Percentiles rank a stretch among this genome's conserved stretches.
These are phyloP conservation scores for Bombus soroeensis DNA, from an alignment of 1,140 invertebrate species.

Conservation along the genomic window DNA sequence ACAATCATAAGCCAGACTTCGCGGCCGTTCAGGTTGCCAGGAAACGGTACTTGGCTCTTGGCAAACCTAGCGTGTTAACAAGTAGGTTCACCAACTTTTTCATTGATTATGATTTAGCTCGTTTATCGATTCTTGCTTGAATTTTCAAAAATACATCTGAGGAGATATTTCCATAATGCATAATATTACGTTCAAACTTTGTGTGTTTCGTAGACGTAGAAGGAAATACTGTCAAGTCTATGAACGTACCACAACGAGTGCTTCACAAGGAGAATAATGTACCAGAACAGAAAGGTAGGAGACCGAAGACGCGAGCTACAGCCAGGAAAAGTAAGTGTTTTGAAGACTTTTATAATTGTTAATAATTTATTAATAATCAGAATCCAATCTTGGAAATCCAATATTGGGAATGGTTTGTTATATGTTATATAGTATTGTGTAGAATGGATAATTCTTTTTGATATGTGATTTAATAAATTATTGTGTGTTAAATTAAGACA, in stretches of 20 bases:
- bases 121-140: not conserved
- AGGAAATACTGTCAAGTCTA: not conserved
- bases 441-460: no score
- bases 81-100: constrained; percentile 52
- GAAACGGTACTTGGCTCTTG: constrained; percentile 72
- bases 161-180: not conserved
- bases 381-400: not conserved
- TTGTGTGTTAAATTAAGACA: not conserved
- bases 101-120: not conserved
- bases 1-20: constrained; percentile 80
- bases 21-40: constrained; percentile 77
- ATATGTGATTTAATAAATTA: not conserved
- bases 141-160: not conserved
- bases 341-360: not conserved
- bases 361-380: not conserved
- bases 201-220: not conserved
- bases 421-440: not conserved
- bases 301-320: not conserved
- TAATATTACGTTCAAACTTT: not conserved
- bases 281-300: not conserved
- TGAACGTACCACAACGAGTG: not conserved
- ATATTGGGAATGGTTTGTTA: no score
- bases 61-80: constrained; percentile 63
- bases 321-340: constrained; percentile 27
- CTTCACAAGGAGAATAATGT: constrained; percentile 1